phyloP scores from a whole-genome alignment of 1,140 invertebrate genomes.

The Portunus trituberculatus region DNA sequence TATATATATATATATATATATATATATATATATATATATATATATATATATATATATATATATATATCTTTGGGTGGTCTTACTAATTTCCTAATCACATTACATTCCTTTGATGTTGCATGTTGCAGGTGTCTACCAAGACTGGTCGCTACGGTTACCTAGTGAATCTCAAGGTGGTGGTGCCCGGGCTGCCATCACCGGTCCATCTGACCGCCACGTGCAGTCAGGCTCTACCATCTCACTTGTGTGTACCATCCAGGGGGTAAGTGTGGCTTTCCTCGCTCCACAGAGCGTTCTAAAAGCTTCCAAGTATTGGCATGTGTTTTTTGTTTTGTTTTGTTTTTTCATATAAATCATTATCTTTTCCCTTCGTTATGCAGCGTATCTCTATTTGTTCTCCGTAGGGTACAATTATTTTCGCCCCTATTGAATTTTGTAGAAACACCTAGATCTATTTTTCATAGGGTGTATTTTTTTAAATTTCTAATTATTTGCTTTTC shows the following conservation, averaged over 20 bases:
- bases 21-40: slow-evolving; percentile 26
- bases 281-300: background rate
- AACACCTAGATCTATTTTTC: no score
- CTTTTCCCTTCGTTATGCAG: background rate
- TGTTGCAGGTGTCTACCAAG: slow-evolving; percentile 78
- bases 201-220: slow-evolving; percentile 79
- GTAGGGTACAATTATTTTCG: no score
- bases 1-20: background rate
- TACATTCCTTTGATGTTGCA: slow-evolving; percentile 47
- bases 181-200: slow-evolving; percentile 79
- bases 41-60: no score
- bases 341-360: no score
- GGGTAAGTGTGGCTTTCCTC: slow-evolving; percentile 78
- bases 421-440: no score
- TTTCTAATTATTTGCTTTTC: no score
- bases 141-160: slow-evolving; percentile 78
- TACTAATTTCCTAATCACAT: no score
- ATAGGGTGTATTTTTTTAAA: no score
- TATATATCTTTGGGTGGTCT: no score
- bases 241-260: slow-evolving; percentile 80
- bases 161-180: slow-evolving; percentile 78
- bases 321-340: background rate
- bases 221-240: slow-evolving; percentile 80
- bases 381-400: no score
- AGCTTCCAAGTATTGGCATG: no score